Evolutionary conservation across 1,140 invertebrate genomes (phyloP).

Genomic region (Atta colombica): DNA sequence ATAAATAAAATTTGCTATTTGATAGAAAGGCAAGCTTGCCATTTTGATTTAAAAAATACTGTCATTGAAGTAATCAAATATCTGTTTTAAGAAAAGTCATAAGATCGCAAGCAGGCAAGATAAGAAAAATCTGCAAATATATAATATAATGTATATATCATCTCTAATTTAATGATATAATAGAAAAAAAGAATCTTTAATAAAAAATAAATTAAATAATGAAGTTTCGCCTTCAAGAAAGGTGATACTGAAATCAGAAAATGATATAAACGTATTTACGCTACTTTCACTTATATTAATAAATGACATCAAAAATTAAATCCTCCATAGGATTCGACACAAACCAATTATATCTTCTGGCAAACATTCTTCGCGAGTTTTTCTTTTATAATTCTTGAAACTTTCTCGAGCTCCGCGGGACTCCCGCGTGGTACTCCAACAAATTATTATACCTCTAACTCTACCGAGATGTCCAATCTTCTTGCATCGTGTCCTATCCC

Average conservation of each 20-base stretch:
- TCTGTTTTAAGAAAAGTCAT: background rate
- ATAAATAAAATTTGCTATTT: conserved; percentile 7
- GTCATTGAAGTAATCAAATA: background rate
- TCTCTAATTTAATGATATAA: background rate
- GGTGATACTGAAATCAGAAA: background rate
- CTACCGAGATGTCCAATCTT: conserved; percentile 58
- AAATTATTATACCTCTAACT: conserved; percentile 63
- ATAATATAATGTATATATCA: background rate
- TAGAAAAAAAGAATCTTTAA: background rate
- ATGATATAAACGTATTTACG: background rate
- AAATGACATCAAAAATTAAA: conserved; percentile 24
- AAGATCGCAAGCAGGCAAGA: background rate
- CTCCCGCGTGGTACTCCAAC: conserved; percentile 34
- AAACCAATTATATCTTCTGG: conserved; percentile 46
- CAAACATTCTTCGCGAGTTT: conserved; percentile 48
- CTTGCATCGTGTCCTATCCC: conserved; percentile 30
- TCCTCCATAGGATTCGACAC: background rate
- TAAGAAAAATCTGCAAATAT: background rate
- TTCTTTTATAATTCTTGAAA: conserved; percentile 54
- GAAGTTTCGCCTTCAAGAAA: background rate
- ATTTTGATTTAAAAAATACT: background rate
- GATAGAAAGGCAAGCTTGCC: background rate
- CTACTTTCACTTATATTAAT: background rate
- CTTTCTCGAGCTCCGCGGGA: conserved; percentile 25
- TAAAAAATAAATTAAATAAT: background rate